phyloP scores from a whole-genome alignment of 2,113 vertebrate species.

The Protobothrops mucrosquamatus region DNA sequence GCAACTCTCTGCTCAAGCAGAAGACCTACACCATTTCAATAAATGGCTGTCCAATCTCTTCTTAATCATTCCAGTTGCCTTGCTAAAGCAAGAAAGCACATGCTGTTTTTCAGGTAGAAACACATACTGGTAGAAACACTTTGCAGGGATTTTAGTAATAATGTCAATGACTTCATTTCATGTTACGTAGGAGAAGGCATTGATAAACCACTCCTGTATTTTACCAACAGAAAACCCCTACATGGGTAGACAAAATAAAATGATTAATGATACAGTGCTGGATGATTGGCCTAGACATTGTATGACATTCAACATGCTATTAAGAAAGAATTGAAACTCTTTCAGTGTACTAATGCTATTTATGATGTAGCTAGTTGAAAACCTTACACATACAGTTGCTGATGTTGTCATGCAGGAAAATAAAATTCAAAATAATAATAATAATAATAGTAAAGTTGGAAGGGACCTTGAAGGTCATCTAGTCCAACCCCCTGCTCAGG shows the following conservation, averaged over 20 bases:
- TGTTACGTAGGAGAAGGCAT: background rate
- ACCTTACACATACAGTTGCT: background rate
- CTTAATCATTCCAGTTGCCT: background rate
- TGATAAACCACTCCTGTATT: background rate
- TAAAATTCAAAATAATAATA: background rate
- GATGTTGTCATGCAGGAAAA: background rate
- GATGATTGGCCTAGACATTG: background rate
- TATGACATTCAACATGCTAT: background rate
- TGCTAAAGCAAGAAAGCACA: background rate
- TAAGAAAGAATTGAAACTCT: background rate
- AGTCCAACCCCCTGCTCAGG: too few species aligned
- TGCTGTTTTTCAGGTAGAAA: background rate
- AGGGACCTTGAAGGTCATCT: too few species aligned
- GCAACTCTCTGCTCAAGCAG: too few species aligned
- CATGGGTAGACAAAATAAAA: background rate
- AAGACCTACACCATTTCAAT: too few species aligned
- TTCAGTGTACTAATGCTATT: background rate
- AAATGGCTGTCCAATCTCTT: too few species aligned
- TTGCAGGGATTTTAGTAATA: background rate
- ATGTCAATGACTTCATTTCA: background rate
- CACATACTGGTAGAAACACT: background rate
- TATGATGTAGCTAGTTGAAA: background rate
- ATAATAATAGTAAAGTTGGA: too few species aligned
- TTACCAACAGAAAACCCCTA: background rate
- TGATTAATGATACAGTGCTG: background rate